Conservation (phyloP, 2,888 invertebrate genomes). For the Ennomos erosarius region DNA sequence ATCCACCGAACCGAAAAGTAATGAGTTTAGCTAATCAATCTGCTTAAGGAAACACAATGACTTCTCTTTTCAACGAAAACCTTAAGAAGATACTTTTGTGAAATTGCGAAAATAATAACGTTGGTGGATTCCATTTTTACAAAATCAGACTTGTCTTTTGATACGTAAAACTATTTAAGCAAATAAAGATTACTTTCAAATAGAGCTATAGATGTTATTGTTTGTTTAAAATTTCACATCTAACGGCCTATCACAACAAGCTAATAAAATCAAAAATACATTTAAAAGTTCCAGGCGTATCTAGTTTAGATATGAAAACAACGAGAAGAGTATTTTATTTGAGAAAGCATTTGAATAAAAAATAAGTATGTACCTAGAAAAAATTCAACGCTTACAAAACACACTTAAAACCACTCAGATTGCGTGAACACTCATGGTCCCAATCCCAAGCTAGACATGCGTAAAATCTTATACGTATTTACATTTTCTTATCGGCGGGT, state of each 20-base stretch:
- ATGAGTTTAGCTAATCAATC: slow-evolving; percentile 42
- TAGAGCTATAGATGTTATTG: too few relatives aligned
- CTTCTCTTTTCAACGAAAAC: slow-evolving; percentile 23
- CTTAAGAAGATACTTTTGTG: slow-evolving; percentile 20
- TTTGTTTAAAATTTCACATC: too few relatives aligned
- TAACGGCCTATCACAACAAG: too few relatives aligned
- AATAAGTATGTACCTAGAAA: background rate
- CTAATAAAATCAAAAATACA: too few relatives aligned
- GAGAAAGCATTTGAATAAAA: background rate
- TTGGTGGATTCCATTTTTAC: slow-evolving; percentile 16
- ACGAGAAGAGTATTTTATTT: background rate
- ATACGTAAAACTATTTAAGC: slow-evolving; percentile 4
- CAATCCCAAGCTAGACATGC: slow-evolving; percentile 24
- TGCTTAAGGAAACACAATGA: slow-evolving; percentile 48
- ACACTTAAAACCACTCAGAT: slow-evolving; percentile 13
- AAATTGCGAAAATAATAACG: slow-evolving; percentile 21
- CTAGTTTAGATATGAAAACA: too few relatives aligned
- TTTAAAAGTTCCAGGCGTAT: too few relatives aligned
- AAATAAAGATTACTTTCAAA: too few relatives aligned
- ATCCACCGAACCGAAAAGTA: slow-evolving; percentile 31
- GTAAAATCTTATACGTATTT: slow-evolving; percentile 49
- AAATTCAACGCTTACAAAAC: slow-evolving; percentile 9
- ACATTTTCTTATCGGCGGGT: slow-evolving; percentile 64
- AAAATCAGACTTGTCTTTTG: slow-evolving; percentile 3
- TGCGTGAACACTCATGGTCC: slow-evolving; percentile 14